phyloP scores from a whole-genome alignment of 2,113 vertebrate species.

The Nothobranchius kuhntae region DNA sequence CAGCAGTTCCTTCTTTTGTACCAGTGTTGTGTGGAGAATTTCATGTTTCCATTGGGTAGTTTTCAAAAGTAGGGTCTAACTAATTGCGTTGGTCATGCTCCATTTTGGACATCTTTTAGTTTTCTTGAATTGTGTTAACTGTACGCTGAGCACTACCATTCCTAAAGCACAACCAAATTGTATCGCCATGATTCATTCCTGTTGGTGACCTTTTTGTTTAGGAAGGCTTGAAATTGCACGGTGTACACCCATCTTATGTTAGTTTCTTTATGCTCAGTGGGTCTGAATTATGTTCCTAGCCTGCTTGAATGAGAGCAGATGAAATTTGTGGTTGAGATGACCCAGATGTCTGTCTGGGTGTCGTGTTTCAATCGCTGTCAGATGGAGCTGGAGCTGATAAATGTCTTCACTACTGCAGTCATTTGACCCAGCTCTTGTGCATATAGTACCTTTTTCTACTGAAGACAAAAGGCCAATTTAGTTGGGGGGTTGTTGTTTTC shows the following conservation, averaged over 20 bases:
- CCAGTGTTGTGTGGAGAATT: background rate
- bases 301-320: slow-evolving; percentile 2
- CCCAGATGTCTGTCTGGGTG: slow-evolving; percentile 2
- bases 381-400: background rate
- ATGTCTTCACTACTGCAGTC: slow-evolving; percentile 10
- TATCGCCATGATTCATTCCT: background rate
- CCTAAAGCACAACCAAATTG: background rate
- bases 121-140: no score
- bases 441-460: background rate
- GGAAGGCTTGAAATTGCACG: background rate
- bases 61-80: no score
- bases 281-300: background rate
- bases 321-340: slow-evolving; percentile 3
- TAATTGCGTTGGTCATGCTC: no score
- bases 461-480: background rate
- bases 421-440: background rate
- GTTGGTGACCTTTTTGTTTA: background rate
- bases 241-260: background rate
- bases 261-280: background rate
- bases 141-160: background rate
- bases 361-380: slow-evolving; percentile 4
- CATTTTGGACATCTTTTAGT: background rate
- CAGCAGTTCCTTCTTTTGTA: background rate
- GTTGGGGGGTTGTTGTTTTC: no score
- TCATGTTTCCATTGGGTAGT: background rate